Evolutionary conservation across 2,888 invertebrate genomes (phyloP).

Genomic region (Spilarctia lutea): DNA sequence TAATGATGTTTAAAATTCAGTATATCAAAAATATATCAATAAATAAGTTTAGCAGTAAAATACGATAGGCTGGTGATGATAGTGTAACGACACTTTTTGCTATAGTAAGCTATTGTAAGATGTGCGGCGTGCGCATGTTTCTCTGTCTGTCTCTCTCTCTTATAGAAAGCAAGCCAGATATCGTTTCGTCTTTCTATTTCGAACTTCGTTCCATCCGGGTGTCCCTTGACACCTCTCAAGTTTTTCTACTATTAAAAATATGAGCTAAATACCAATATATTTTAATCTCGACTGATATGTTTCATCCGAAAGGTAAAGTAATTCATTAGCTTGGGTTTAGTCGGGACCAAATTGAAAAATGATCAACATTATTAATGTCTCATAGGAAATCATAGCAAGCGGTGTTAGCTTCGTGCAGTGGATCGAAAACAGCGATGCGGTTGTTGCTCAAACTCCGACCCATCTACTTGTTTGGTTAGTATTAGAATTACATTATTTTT

Average conservation of each 20-base stretch:
- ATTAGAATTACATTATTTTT: neutral
- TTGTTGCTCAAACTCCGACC: slow-evolving; percentile 97
- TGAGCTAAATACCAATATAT: neutral
- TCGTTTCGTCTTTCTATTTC: no score
- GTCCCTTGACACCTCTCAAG: no score
- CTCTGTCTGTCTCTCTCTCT: no score
- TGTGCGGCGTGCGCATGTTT: no score
- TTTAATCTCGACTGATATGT: neutral
- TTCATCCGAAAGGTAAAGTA: neutral
- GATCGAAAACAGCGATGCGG: slow-evolving; percentile 98
- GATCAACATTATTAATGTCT: neutral
- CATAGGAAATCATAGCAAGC: slow-evolving; percentile 89
- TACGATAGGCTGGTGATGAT: no score
- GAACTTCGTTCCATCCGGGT: no score
- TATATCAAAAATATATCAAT: no score
- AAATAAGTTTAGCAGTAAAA: no score
- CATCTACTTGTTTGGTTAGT: slow-evolving; percentile 96
- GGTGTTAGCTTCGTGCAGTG: slow-evolving; percentile 92
- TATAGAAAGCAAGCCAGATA: no score
- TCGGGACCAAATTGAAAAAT: neutral
- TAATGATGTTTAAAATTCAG: no score
- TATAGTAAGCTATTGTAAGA: no score
- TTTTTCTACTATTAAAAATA: neutral
- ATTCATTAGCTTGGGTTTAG: neutral
- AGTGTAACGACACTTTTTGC: no score